Evolutionary conservation across 2,888 invertebrate genomes (phyloP).

Genomic region (Archaeoteleia sp.): DNA sequence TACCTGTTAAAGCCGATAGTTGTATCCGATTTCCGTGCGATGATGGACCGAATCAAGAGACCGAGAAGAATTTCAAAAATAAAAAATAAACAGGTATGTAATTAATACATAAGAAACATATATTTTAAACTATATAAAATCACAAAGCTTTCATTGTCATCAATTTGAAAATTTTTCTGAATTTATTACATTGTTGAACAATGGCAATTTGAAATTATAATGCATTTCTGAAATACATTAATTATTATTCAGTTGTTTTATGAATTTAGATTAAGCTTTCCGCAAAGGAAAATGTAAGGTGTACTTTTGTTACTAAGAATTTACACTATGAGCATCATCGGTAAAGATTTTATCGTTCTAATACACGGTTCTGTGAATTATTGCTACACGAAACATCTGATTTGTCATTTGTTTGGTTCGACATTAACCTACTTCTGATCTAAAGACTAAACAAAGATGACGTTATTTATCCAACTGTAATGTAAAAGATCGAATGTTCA

Average conservation of each 20-base stretch:
- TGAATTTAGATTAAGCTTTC: constrained; percentile 1
- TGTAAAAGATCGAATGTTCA: constrained; percentile 18
- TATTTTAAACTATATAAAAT: neutral
- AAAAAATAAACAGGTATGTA: constrained; percentile 32
- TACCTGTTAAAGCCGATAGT: constrained; percentile 61
- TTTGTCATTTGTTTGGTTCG: constrained; percentile 17
- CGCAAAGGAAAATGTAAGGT: neutral
- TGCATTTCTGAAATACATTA: no score
- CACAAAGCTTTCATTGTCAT: no score
- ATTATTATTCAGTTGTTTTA: no score
- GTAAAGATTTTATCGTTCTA: constrained; percentile 15
- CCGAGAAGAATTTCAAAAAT: constrained; percentile 41
- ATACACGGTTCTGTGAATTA: constrained; percentile 16
- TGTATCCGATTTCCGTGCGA: constrained; percentile 21
- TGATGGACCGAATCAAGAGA: constrained; percentile 57
- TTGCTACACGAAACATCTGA: constrained; percentile 10
- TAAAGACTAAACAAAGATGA: constrained; percentile 30
- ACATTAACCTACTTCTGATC: constrained; percentile 22
- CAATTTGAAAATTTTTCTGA: no score
- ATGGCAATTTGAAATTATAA: no score
- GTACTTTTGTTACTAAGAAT: neutral
- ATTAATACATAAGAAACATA: neutral
- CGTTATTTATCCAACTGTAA: constrained; percentile 29
- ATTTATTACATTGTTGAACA: no score
- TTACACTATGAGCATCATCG: constrained; percentile 16